Base-by-base conservation (phyloP, 2,888 invertebrate genomes). In the Scaptomyza cyrtandrae region DNA sequence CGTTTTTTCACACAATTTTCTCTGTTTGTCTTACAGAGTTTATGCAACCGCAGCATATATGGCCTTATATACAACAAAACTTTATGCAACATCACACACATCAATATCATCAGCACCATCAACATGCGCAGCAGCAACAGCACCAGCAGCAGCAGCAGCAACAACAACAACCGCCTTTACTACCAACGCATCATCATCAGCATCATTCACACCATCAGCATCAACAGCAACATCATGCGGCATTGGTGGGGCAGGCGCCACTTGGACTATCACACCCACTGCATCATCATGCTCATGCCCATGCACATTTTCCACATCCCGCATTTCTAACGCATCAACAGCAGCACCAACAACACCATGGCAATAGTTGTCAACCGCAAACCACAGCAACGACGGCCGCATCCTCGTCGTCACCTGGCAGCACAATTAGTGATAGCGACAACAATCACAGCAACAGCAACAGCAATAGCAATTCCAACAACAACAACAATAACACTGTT, bases 21-120 rank as follows among this genome's bases (percentile, higher is more conserved):
- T 33, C 33, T 35, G 2, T 39, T 3, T 57, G 11, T 39, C 58
- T 82, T 70, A 31, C 86, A 92, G 92, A 92, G 88, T 92, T 92
- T 86, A 92, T 92, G 86, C 92, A 92, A 91, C 92, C 92, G 78
- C 92, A 92, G 90, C 92, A 92, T 90, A 91, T 92, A 87, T 92
- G 92, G 92, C 92, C 92, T 92, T 92, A 92, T 91, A 90, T 92
- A 86, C 92, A 92, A 89, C 92, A 92, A 83, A 92, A 92, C 88
- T 92, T 92, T 84, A 92, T 92, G 87, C 92, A 92, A 78, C 85
- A 85, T 49, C 89, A 85, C 70, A 56, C 86, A 52, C 87, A 85
- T 77, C 83, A 87, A 56, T 80, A 89, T 63, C 87, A 88, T 33
- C 85, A 86, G 54, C 85, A 85, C 57, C 87, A 82, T 60, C 88